A percentile compares a stretch with the other conserved stretches of the same genome.
phyloP scores from a whole-genome alignment of 2,113 vertebrate species.

The cat (Felis catus) region DNA sequence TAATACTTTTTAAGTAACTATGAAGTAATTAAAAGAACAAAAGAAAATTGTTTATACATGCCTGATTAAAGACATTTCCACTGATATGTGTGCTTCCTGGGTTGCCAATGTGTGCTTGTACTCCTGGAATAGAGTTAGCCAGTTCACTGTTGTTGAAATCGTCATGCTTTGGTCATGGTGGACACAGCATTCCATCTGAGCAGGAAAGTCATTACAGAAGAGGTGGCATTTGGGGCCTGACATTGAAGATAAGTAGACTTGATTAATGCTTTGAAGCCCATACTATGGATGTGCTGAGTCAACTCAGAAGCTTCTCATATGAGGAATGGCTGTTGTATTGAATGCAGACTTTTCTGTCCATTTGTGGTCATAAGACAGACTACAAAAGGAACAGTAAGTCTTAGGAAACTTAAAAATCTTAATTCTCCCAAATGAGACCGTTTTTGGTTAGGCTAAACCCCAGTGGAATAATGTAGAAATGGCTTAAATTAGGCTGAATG shows the following conservation, averaged over 20 bases:
- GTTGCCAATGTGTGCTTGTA: fast-evolving
- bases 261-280: background rate
- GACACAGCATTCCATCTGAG: background rate
- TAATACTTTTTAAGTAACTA: background rate
- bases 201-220: background rate
- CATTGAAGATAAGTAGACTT: background rate
- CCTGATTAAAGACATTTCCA: background rate
- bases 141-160: background rate
- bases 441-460: constrained; percentile 13
- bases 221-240: background rate
- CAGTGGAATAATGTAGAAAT: background rate
- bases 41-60: background rate
- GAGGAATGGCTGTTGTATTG: background rate
- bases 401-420: constrained; percentile 42
- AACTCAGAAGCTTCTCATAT: background rate
- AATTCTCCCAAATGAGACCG: background rate
- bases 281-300: background rate
- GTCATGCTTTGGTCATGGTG: background rate
- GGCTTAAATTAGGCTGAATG: background rate
- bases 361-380: background rate
- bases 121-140: background rate
- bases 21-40: background rate
- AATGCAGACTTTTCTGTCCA: background rate
- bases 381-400: constrained; percentile 36
- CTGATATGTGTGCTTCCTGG: background rate